These are phyloP conservation scores for Carduelis carduelis DNA, from an alignment of 2,797 vertebrate genomes.

Conservation along the genomic window DNA sequence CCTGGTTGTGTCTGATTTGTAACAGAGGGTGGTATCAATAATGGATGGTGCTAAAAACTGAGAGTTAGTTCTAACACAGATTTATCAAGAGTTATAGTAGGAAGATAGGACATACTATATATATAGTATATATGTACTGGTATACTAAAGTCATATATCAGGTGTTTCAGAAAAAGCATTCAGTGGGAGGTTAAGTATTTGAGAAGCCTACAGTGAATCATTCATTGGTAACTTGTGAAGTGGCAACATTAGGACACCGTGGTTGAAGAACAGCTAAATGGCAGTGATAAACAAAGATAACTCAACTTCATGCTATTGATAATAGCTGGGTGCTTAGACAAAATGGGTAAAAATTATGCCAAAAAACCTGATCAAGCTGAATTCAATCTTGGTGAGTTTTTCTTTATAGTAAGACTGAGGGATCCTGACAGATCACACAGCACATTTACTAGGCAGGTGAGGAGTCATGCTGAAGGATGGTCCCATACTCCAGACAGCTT, in stretches of 20 bases:
- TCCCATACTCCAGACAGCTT: background rate
- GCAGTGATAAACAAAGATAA: background rate
- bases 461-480: background rate
- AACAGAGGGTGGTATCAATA: background rate
- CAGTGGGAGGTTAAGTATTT: background rate
- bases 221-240: background rate
- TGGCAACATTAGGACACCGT: background rate
- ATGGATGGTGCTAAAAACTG: background rate
- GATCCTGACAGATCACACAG: background rate
- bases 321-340: background rate
- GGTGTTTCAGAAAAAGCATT: background rate
- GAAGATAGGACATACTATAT: background rate
- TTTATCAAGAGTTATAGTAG: background rate
- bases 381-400: background rate
- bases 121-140: background rate
- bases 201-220: background rate
- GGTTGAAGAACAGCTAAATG: background rate
- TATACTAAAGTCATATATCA: background rate
- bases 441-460: accelerated
- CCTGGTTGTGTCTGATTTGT: background rate
- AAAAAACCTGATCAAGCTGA: background rate
- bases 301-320: background rate
- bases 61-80: background rate
- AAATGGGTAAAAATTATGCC: background rate
- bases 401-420: background rate